Base-by-base conservation (phyloP, 2,888 invertebrate species). In the Campopleginae sp. region DNA sequence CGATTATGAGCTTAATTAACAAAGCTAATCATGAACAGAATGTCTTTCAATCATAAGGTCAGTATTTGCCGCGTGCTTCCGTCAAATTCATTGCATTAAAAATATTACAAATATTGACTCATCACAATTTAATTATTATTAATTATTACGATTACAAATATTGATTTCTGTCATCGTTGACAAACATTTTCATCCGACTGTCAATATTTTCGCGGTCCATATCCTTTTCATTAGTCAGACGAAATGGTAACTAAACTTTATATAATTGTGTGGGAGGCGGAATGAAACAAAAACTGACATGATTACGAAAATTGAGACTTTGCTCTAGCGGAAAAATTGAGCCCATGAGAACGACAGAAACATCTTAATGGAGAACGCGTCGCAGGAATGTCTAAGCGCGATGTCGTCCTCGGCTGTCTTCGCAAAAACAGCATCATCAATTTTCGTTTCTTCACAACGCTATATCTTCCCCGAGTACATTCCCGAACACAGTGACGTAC, bases 371-470 rank as follows among this genome's bases (percentile, higher is more conserved):
- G 8, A 6, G 23, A 51, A 27, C n/a, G 38, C 23, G 19, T 63
- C 8, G n/a, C n/a, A n/a, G 46, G 31, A 19, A 66, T 33, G 17
- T 58, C 27, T 46, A 38, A 19, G 33, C 2, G 27, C 70, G 19
- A 48, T 23, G 33, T 33, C 65, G 44, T n/a, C 48, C 31, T 70
- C 23, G 33, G 42, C 63, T 77, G 77, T 71, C 71, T 66, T 17
- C 38, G 17, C 10, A 38, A 72, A 58, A 74, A 70, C 46, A 61
- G 68, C 68, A 51, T 82, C 82, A 83, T 83, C 61, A 68, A 83
- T 79, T 79, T 61, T 75, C 79, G 68, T 79, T 83, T 83, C 74
- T 70, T 63, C 82, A 79, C 63, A 46, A 58, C 27, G 12, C 54
- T 33, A 33, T 12, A 33, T 63, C 44, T 23, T 46, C 46, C 10